Evolutionary conservation across 2,113 vertebrate genomes (phyloP).

Genomic region (Leptobrachium ailaonicum): DNA sequence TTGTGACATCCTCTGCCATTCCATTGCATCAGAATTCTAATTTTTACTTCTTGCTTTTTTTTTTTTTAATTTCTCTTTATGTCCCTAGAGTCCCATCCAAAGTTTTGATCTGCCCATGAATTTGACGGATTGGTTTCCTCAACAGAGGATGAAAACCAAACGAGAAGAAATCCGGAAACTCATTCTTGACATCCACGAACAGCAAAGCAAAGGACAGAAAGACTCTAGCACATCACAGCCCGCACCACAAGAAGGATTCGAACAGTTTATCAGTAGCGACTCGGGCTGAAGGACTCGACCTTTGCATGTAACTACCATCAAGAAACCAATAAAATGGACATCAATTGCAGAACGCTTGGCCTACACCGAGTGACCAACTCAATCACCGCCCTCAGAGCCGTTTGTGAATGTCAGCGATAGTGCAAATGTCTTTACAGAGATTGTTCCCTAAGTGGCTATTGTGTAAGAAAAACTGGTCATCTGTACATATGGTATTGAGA

Average conservation of each 20-base stretch:
- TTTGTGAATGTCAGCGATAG: constrained; percentile 66
- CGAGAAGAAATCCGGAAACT: constrained; percentile 90
- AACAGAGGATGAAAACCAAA: constrained; percentile 95
- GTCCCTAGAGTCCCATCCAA: constrained; percentile 81
- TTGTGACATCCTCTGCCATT: too few relatives aligned
- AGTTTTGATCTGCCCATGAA: constrained; percentile 93
- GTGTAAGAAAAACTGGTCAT: constrained; percentile 75
- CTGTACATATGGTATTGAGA: constrained; percentile 90
- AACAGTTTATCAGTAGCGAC: constrained; percentile 63
- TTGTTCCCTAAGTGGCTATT: constrained; percentile 67
- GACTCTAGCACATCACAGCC: constrained; percentile 62
- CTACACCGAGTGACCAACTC: constrained; percentile 61
- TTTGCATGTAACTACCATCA: constrained; percentile 60
- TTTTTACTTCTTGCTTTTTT: too few relatives aligned
- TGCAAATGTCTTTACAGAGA: constrained; percentile 72
- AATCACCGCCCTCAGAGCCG: constrained; percentile 60
- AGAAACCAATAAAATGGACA: constrained; percentile 51
- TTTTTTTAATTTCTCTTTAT: neutral
- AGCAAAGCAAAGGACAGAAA: constrained; percentile 76
- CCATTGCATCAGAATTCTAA: too few relatives aligned
- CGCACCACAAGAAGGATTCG: constrained; percentile 60
- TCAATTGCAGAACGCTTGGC: constrained; percentile 50
- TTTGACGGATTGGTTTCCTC: constrained; percentile 91
- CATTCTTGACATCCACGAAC: constrained; percentile 84
- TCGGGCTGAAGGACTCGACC: constrained; percentile 69